These are phyloP conservation scores for Tinea semifulvella DNA, from an alignment of 2,888 invertebrate genomes.

Conservation along the genomic window DNA sequence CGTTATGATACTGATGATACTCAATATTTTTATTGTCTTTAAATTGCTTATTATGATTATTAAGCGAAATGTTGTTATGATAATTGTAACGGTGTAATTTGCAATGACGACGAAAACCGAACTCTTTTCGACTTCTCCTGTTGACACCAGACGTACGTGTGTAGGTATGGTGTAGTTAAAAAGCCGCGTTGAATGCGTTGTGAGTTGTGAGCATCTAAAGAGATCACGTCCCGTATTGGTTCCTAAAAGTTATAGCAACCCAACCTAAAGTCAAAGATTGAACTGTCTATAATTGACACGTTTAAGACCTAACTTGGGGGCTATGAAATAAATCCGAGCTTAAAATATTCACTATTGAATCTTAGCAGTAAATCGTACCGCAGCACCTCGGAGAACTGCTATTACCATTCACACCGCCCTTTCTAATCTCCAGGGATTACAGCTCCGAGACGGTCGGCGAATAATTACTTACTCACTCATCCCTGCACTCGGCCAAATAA, in stretches of 20 bases:
- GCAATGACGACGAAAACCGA: too few species aligned
- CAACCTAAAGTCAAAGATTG: not conserved
- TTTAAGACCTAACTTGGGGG: slow-evolving; percentile 13
- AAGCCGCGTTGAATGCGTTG: too few species aligned
- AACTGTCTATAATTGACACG: not conserved
- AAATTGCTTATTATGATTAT: too few species aligned
- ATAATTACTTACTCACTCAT: slow-evolving; percentile 62
- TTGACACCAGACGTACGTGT: too few species aligned
- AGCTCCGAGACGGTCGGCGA: slow-evolving; percentile 55
- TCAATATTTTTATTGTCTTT: too few species aligned
- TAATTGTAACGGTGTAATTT: too few species aligned
- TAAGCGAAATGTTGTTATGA: too few species aligned
- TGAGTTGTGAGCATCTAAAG: too few species aligned
- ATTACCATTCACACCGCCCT: slow-evolving; percentile 64
- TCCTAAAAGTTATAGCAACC: not conserved
- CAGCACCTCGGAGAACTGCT: slow-evolving; percentile 55
- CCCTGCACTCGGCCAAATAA: slow-evolving; percentile 38
- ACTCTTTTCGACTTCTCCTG: too few species aligned
- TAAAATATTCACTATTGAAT: slow-evolving; percentile 66
- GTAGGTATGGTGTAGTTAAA: too few species aligned
- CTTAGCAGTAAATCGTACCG: slow-evolving; percentile 63
- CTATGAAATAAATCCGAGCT: slow-evolving; percentile 50
- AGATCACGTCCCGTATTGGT: too few species aligned
- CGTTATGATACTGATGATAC: too few species aligned
- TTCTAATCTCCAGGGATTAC: slow-evolving; percentile 62